Evolutionary conservation across 2,888 invertebrate genomes (phyloP), one percentile per base, ranked within the genome.

Genomic region (Phyllotreta striolata): DNA sequence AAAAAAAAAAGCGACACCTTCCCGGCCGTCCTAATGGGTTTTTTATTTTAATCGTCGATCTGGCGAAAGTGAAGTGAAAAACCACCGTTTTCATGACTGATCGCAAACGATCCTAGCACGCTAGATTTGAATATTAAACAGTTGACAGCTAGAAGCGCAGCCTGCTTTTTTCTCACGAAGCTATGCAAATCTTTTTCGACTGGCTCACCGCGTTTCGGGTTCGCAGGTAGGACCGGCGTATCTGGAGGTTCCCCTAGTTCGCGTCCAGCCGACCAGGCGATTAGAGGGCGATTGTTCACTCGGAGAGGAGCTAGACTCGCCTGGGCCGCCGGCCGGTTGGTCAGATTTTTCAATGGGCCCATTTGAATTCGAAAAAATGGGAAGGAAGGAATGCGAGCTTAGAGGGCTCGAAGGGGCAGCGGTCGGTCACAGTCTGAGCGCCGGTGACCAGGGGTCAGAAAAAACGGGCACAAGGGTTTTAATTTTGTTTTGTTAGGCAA

Each of bases 121-220:
- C 55, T 54, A 44, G 64, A 66, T 67, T 66, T 69, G 73, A 71
- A 72, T 72, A 72, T 72, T 72, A 72, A 70, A 67, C 72, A 74
- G 72, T 71, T 70, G 73, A 72, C 71, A 69, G 72, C 72, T 66
- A 64, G 63, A 67, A 70, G 64, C 74, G 64, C 74, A 75, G 73
- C 72, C 73, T 73, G 73, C 75, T 77, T 77, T 76, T 78, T 78
- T 78, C 78, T 78, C 78, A 78, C 78, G 76, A 70, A 69, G 70
- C 72, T 77, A 77, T 77, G 77, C 77, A 77, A 77, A 77, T 76
- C 60, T 61, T 61, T 65, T 41, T 59, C 62, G 55, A 63, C 72
- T 59, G 41, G 10, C 54, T 71, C 63, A 41, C 71, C 46, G 24
- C 58, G 58, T 24, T 51, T 44, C 44, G 43, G 47, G 24, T 14